Evolutionary conservation across 2,797 vertebrate genomes (phyloP).

Genomic region (Falco cherrug): DNA sequence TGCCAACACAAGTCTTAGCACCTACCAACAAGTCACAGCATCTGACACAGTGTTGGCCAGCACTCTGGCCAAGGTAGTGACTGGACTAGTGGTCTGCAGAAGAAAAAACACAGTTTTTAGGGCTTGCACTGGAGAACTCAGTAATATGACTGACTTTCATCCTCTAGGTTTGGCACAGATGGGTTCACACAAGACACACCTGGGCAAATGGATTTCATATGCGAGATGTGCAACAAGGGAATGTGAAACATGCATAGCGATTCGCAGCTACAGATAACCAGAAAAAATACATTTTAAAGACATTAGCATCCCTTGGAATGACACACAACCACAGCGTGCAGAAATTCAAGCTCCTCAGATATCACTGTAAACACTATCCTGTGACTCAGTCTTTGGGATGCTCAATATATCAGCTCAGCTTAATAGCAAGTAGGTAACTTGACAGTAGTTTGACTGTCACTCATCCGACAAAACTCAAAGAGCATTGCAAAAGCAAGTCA

Average conservation of each 20-base stretch:
- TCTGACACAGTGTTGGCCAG: background rate
- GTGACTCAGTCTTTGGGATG: background rate
- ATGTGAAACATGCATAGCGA: background rate
- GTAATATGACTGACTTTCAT: background rate
- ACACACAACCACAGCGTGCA: background rate
- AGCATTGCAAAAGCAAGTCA: background rate
- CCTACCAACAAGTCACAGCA: background rate
- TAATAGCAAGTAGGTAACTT: background rate
- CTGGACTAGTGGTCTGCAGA: background rate
- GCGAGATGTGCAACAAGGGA: background rate
- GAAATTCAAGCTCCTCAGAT: background rate
- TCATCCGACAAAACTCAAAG: background rate
- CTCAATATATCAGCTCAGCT: background rate
- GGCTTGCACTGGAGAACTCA: background rate
- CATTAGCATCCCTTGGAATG: background rate
- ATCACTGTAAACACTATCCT: background rate
- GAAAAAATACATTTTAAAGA: background rate
- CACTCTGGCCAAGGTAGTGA: background rate
- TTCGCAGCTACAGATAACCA: background rate
- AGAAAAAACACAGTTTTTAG: rapidly evolving
- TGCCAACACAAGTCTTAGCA: background rate
- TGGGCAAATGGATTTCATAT: background rate
- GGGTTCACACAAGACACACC: background rate
- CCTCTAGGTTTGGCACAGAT: background rate
- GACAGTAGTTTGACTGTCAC: background rate